phyloP scores from a whole-genome alignment of 1,140 invertebrate species.

The Scaptomyza montana region DNA sequence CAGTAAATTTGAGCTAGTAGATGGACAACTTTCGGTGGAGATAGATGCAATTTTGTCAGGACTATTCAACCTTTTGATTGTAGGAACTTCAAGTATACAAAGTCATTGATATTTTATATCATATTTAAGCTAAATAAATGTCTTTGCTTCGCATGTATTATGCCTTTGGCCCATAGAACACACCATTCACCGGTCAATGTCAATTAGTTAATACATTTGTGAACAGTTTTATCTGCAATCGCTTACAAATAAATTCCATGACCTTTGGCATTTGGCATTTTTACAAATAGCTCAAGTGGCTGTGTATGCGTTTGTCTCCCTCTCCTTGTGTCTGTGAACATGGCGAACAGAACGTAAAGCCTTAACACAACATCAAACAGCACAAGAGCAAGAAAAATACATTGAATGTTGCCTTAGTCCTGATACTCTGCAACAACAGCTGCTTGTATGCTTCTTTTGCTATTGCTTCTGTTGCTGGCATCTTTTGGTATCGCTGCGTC shows the following conservation, averaged over 20 bases:
- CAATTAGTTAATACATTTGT: constrained; percentile 75
- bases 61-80: too few species aligned
- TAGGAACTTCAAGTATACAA: too few species aligned
- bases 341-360: constrained; percentile 26
- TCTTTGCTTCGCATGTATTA: neutral
- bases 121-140: neutral
- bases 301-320: neutral
- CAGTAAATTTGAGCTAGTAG: neutral
- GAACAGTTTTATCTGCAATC: constrained; percentile 65
- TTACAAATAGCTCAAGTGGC: constrained; percentile 15
- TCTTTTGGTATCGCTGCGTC: constrained; percentile 18
- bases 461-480: constrained; percentile 23
- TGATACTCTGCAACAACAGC: constrained; percentile 36
- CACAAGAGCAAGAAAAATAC: constrained; percentile 12
- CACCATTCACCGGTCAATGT: constrained; percentile 24
- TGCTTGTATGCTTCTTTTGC: constrained; percentile 25
- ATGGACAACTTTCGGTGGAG: neutral
- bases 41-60: too few species aligned
- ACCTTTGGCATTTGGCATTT: constrained; percentile 47
- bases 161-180: neutral
- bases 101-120: neutral
- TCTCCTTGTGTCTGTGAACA: neutral
- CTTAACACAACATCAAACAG: constrained; percentile 53
- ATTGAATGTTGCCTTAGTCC: constrained; percentile 32
- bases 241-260: constrained; percentile 74